These are phyloP conservation scores for Bujurquina vittata DNA, from an alignment of 2,113 vertebrate species.

Conservation along the genomic window DNA sequence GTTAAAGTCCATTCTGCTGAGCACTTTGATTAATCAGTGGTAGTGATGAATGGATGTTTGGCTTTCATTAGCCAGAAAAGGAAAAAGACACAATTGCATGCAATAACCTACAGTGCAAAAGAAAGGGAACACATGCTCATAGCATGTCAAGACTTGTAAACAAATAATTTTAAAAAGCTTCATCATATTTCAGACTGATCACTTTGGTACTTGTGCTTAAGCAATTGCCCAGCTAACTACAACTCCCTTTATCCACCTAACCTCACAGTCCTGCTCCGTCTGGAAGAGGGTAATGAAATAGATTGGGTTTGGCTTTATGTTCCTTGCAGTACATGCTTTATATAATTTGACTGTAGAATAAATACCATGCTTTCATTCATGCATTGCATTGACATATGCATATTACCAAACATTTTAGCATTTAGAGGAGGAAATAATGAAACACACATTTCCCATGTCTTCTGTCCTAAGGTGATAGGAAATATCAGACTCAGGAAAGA, in stretches of 20 bases:
- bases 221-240: not conserved
- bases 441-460: not conserved
- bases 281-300: not conserved
- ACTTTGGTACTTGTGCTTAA: not conserved
- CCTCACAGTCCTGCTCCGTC: not conserved
- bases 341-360: conserved; percentile 1
- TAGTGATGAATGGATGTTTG: conserved; percentile 35
- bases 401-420: conserved; percentile 7
- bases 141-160: not conserved
- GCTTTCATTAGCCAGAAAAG: conserved; percentile 21
- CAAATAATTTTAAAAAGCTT: too few species aligned
- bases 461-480: not conserved
- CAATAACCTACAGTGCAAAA: not conserved
- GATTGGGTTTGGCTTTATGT: not conserved
- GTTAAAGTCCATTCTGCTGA: not conserved
- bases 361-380: conserved; percentile 55
- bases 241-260: not conserved
- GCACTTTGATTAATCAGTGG: not conserved
- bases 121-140: not conserved
- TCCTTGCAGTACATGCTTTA: conserved; percentile 28
- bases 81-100: not conserved
- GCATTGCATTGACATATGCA: conserved; percentile 33
- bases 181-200: not conserved
- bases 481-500: not conserved
- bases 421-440: not conserved